These are phyloP conservation scores for Galemys pyrenaicus DNA, from an alignment of 2,113 vertebrate species.

Conservation along the genomic window DNA sequence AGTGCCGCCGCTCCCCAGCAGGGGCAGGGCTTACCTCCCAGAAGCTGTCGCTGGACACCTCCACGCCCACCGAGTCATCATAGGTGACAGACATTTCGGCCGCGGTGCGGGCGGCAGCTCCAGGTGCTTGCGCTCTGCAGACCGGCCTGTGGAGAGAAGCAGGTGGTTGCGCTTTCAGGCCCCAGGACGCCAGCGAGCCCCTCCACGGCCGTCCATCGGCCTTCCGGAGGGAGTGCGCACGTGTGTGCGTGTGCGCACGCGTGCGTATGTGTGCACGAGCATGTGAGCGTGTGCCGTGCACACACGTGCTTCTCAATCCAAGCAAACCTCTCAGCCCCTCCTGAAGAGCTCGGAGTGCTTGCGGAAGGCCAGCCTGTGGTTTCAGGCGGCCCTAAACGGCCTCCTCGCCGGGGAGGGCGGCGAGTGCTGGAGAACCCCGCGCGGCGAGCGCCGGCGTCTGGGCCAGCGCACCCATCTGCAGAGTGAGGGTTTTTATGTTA, in stretches of 20 bases:
- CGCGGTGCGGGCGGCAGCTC: slow-evolving; percentile 3
- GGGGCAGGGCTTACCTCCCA: slow-evolving; percentile 93
- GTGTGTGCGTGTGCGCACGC: too few relatives aligned
- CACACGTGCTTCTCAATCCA: too few relatives aligned
- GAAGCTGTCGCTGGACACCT: slow-evolving; percentile 98
- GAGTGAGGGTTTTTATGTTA: too few relatives aligned
- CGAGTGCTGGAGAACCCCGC: too few relatives aligned
- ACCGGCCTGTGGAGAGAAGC: slow-evolving; percentile 48
- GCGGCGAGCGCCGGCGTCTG: too few relatives aligned
- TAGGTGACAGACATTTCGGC: slow-evolving; percentile 93
- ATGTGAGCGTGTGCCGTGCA: accelerated
- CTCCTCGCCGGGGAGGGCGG: neutral
- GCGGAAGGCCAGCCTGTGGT: accelerated
- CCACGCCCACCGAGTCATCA: slow-evolving; percentile 92
- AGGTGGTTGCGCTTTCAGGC: too few relatives aligned
- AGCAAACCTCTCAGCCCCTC: too few relatives aligned
- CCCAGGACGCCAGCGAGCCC: too few relatives aligned
- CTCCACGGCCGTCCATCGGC: too few relatives aligned
- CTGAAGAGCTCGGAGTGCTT: neutral
- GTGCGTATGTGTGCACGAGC: too few relatives aligned
- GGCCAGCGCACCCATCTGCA: neutral
- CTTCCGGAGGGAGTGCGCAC: too few relatives aligned
- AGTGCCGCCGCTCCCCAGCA: neutral
- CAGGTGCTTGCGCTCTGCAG: slow-evolving; percentile 72
- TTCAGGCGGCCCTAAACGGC: neutral